Percentiles rank a stretch among this genome's conserved stretches.
phyloP scores from a whole-genome alignment of 2,113 vertebrate species.

The Petaurus breviceps region DNA sequence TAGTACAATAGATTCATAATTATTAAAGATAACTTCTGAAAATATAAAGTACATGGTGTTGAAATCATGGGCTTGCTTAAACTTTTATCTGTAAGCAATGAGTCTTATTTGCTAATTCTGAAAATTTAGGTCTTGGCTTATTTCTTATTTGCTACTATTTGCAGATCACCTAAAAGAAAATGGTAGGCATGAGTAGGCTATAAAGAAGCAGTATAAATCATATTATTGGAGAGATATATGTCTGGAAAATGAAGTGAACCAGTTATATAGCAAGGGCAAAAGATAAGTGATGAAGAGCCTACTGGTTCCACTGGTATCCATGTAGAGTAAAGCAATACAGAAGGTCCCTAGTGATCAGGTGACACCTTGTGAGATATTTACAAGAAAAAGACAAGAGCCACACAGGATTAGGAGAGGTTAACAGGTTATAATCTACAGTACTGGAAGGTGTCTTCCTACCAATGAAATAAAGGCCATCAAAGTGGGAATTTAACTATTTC shows the following conservation, averaged over 20 bases:
- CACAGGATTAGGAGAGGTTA: not conserved
- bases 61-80: slow-evolving; percentile 33
- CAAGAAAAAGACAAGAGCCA: not conserved
- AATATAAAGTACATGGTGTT: slow-evolving; percentile 43
- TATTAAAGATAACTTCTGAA: slow-evolving; percentile 47
- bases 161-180: not conserved
- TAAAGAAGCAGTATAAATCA: not conserved
- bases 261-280: not conserved
- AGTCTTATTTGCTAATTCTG: not conserved
- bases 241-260: not conserved
- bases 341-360: not conserved
- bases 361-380: not conserved
- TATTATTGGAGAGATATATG: not conserved
- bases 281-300: not conserved
- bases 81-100: not conserved
- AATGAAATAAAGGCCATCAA: not conserved
- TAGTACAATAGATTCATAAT: not conserved
- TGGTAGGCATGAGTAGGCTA: not conserved
- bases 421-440: not conserved
- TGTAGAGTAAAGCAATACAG: not conserved
- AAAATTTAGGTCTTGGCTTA: slow-evolving; percentile 16
- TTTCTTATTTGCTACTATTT: not conserved
- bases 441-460: not conserved
- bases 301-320: not conserved
- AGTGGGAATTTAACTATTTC: not conserved